These are phyloP conservation scores for Ameiurus melas DNA, from an alignment of 2,113 vertebrate genomes.

Conservation along the genomic window DNA sequence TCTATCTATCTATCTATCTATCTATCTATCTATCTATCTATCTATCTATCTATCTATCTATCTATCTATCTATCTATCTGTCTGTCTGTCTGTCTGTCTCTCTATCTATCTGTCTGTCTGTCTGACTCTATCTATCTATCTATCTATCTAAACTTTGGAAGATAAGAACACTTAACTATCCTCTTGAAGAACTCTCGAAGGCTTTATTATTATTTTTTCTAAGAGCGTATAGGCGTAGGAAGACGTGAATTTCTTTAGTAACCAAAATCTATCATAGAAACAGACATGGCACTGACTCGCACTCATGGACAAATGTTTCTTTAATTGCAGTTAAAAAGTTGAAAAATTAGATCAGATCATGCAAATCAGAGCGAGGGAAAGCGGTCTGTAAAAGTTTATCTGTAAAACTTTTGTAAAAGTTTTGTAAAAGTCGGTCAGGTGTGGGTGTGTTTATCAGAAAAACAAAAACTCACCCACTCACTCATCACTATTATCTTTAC, in stretches of 20 bases:
- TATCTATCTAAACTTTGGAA: background rate
- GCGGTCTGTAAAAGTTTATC: constrained; percentile 24
- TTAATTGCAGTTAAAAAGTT: constrained; percentile 8
- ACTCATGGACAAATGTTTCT: constrained; percentile 1
- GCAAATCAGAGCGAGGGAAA: background rate
- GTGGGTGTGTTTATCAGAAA: constrained; percentile 45
- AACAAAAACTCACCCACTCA: constrained; percentile 41
- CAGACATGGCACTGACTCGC: background rate
- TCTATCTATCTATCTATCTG: background rate
- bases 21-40: too few species aligned
- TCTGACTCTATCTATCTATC: background rate
- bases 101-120: background rate
- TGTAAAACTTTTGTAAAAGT: background rate
- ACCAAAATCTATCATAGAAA: background rate
- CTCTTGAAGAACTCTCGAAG: background rate
- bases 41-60: too few species aligned
- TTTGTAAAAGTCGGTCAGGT: constrained; percentile 41
- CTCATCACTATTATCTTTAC: constrained; percentile 37
- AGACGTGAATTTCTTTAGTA: background rate
- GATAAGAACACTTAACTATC: background rate
- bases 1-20: too few species aligned
- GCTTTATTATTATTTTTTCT: background rate
- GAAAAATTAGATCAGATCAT: background rate
- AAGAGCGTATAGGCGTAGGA: background rate
- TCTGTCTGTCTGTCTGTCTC: background rate